Conservation (phyloP, 2,113 vertebrate species). For the Turdus rufiventris region DNA sequence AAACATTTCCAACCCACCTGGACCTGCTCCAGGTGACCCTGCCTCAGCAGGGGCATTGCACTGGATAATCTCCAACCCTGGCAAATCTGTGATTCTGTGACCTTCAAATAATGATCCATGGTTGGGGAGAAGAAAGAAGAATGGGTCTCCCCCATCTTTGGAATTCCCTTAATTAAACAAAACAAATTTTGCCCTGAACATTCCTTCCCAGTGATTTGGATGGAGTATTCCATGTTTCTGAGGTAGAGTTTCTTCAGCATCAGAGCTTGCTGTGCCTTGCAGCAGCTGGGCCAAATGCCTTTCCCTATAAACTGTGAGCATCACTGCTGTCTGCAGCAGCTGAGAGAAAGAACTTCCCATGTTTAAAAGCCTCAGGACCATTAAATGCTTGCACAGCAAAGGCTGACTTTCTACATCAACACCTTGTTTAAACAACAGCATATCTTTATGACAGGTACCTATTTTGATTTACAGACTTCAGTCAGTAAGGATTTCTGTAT, state of each 20-base stretch:
- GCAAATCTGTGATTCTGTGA: not conserved
- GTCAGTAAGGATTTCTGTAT: not conserved
- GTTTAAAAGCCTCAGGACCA: not conserved
- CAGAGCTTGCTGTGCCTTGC: not conserved
- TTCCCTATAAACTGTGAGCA: not conserved
- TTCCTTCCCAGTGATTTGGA: not conserved
- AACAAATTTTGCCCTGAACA: not conserved
- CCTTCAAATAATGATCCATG: fast-evolving
- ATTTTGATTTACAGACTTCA: not conserved
- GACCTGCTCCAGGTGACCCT: not conserved
- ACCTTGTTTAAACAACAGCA: not conserved
- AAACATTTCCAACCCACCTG: not conserved
- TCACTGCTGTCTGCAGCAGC: not conserved
- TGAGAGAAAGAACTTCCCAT: not conserved
- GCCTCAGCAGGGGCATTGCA: not conserved
- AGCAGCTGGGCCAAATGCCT: not conserved
- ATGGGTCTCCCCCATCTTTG: not conserved
- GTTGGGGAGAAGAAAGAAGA: not conserved
- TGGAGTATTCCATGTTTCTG: not conserved
- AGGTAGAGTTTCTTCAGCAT: not conserved
- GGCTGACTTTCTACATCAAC: not conserved
- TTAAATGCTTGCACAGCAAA: not conserved
- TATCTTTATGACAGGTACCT: not conserved
- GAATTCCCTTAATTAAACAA: not conserved
- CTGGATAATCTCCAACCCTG: not conserved